These are phyloP conservation scores for Drosophila mojavensis DNA, from an alignment of 1,140 invertebrate species.

Conservation along the genomic window DNA sequence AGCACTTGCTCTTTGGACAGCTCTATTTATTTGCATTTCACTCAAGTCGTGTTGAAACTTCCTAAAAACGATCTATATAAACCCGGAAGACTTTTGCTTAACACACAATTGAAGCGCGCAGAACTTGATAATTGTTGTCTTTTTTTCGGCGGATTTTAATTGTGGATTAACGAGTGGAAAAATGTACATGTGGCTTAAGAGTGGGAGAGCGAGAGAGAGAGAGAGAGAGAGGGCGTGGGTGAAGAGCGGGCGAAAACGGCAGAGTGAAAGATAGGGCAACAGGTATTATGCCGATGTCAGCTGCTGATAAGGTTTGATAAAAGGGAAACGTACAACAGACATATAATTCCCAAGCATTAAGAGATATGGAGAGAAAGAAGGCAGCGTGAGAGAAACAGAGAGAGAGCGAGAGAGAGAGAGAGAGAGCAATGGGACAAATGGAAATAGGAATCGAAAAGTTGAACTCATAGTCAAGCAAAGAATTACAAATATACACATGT, in stretches of 20 bases:
- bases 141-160: constrained; percentile 18
- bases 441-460: constrained; percentile 10
- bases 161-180: constrained; percentile 16
- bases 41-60: background rate
- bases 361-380: background rate
- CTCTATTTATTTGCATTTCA: constrained; percentile 6
- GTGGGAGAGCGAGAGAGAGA: background rate
- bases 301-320: constrained; percentile 55
- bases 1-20: background rate
- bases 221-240: background rate
- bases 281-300: constrained; percentile 39
- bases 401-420: background rate
- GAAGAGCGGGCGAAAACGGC: too few species aligned
- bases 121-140: constrained; percentile 1
- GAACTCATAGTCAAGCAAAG: constrained; percentile 38
- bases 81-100: constrained; percentile 17
- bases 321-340: constrained; percentile 26
- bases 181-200: constrained; percentile 49
- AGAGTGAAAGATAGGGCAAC: constrained; percentile 14
- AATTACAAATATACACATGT: constrained; percentile 54
- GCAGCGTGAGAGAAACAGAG: background rate
- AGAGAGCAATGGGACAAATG: constrained; percentile 6
- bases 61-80: constrained; percentile 20
- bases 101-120: constrained; percentile 10
- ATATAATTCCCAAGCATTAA: constrained; percentile 16